These are phyloP conservation scores for Melanotaenia trifasciata DNA, from an alignment of 2,797 vertebrate species.

Conservation along the genomic window DNA sequence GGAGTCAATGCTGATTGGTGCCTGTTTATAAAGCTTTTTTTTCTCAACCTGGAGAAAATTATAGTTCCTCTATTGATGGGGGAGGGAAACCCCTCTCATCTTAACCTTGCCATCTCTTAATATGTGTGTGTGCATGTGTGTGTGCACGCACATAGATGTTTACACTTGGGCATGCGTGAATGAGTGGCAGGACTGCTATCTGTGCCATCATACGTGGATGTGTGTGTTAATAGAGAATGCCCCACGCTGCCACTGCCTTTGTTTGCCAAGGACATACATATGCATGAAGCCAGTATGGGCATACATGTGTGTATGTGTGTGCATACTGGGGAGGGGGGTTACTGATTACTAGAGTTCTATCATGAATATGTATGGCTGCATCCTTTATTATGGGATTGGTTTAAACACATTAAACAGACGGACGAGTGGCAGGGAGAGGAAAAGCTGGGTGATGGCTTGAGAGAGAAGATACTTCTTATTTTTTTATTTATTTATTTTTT, in stretches of 20 bases:
- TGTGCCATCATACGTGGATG: constrained; percentile 83
- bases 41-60: constrained; percentile 72
- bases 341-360: constrained; percentile 89
- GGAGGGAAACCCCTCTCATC: constrained; percentile 59
- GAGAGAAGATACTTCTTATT: constrained; percentile 61
- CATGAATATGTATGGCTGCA: constrained; percentile 89
- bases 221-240: constrained; percentile 87
- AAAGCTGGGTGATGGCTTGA: constrained; percentile 55
- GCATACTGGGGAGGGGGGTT: constrained; percentile 60
- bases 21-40: constrained; percentile 67
- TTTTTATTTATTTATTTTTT: too few relatives aligned
- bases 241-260: constrained; percentile 83
- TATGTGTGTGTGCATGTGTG: constrained; percentile 28
- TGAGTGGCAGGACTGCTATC: constrained; percentile 85
- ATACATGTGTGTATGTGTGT: constrained; percentile 47
- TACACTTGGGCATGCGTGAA: constrained; percentile 44
- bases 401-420: constrained; percentile 82
- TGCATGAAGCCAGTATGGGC: constrained; percentile 78
- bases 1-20: constrained; percentile 60
- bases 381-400: constrained; percentile 86
- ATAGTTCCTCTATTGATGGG: constrained; percentile 73
- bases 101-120: constrained; percentile 37
- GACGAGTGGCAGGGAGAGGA: constrained; percentile 70
- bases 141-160: constrained; percentile 31
- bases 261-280: constrained; percentile 87